phyloP scores from a whole-genome alignment of 2,797 vertebrate species.

The Petrocephalus schoutedeni region DNA sequence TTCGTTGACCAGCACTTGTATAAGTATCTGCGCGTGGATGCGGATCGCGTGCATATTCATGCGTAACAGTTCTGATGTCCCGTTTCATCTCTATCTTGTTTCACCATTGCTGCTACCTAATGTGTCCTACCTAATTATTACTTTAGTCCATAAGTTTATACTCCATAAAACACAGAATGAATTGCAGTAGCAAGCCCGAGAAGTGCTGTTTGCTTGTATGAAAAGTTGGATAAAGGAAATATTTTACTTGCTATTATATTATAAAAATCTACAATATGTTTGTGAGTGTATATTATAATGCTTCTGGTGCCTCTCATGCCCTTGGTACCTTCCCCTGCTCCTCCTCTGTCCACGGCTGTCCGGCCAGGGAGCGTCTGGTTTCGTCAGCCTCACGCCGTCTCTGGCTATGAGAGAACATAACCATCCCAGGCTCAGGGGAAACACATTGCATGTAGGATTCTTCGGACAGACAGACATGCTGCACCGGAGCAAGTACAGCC shows the following conservation, averaged over 20 bases:
- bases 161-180: not conserved
- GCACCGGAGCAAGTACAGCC: conserved; percentile 85
- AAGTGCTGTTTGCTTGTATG: not conserved
- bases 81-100: not conserved
- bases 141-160: not conserved
- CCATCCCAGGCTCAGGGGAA: conserved; percentile 55
- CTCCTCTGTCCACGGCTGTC: not conserved
- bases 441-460: conserved; percentile 58
- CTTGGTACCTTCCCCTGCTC: not conserved
- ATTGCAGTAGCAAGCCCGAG: not conserved
- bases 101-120: not conserved
- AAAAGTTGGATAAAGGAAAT: conserved; percentile 13
- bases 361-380: conserved; percentile 26
- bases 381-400: conserved; percentile 33
- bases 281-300: not conserved
- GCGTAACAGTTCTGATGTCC: not conserved
- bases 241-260: not conserved
- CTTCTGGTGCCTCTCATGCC: not conserved
- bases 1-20: too few species aligned
- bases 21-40: not conserved
- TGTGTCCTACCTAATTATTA: not conserved
- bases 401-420: conserved; percentile 79
- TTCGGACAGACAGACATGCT: conserved; percentile 76
- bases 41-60: not conserved
- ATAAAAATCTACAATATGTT: not conserved